Evolutionary conservation across 2,888 invertebrate genomes (phyloP), one percentile per base, ranked within the genome.

Genomic region (Latheticus oryzae): DNA sequence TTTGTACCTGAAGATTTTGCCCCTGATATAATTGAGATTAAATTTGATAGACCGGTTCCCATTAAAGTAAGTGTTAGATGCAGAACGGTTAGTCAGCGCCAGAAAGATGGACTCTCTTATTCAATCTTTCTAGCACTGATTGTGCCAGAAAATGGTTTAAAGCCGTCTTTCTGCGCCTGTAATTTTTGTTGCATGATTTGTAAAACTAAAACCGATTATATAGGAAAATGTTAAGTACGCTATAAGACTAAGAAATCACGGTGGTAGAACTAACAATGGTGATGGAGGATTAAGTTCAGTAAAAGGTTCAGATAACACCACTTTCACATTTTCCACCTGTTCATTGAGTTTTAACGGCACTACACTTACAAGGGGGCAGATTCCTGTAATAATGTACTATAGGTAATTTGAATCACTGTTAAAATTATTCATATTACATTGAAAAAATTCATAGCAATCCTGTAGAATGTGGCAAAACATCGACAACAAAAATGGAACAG

Each of bases 311-410:
- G 97, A 97, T 78, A 95, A 95, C 33, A 92, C 93, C 3, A 89
- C 87, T 1, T 97, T 97, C 78, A 87, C 90, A 35, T 97, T 94
- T 77, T 88, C 90, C 16, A 90, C 95, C 1, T 96, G 95, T 76
- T 92, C 95, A 5, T 82, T 97, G 32, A 96, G 96, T 77, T 93
- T 93, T 75, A 97, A 97, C 76, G 97, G 97, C n/a, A 97, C 97
- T 0, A 96, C 95, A 3, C 87, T 95, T 61, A 90, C 92, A 0
- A 84, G 97, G 47, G 98, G 98, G 5, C 98, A 98, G 81, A 88
- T 98, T 71, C 97, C 98, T 0, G 90, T 91, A 71, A 85, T 98
- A 37, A 82, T 97, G 8, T 98, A 97, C 74, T 94, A 87, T 80
- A 91, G 89, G 87, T 90, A 78, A 65, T 62, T 65, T n/a, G n/a